A percentile compares a stretch with the other conserved stretches of the same genome.
Conservation (phyloP, 2,113 vertebrate species). For the Engraulis encrasicolus region DNA sequence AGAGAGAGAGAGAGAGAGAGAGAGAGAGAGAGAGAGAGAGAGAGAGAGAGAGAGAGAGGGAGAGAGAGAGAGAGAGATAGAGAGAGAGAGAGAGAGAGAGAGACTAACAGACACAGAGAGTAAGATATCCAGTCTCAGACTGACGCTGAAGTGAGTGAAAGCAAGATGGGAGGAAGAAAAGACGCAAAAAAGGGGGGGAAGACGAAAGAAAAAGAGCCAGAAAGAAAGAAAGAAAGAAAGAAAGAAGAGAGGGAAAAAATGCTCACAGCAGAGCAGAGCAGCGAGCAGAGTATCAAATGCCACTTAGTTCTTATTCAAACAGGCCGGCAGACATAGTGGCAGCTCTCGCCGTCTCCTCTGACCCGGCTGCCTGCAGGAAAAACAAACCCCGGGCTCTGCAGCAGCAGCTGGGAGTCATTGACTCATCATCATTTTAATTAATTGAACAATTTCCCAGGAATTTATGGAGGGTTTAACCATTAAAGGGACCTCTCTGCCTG, state of each 20-base stretch:
- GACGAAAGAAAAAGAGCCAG: neutral
- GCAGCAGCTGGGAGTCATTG: slow-evolving; percentile 91
- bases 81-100: neutral
- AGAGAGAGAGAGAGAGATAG: neutral
- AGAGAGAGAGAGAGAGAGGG: neutral
- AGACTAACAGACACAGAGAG: neutral
- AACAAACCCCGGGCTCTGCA: slow-evolving; percentile 88
- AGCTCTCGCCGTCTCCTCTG: slow-evolving; percentile 85
- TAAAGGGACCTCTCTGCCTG: slow-evolving; percentile 22
- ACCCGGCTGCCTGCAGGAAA: slow-evolving; percentile 82
- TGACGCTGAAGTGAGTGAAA: too few relatives aligned
- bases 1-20: too few relatives aligned
- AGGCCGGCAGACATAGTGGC: slow-evolving; percentile 88
- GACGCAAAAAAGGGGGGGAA: neutral
- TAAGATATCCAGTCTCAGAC: too few relatives aligned
- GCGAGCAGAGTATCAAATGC: slow-evolving; percentile 87
- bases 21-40: neutral
- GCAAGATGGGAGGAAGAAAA: neutral
- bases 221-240: slow-evolving; percentile 28
- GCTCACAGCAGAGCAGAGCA: too few relatives aligned
- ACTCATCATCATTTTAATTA: slow-evolving; percentile 90
- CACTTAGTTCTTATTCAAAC: slow-evolving; percentile 90
- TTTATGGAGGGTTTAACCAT: slow-evolving; percentile 76
- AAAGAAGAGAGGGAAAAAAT: slow-evolving; percentile 56
- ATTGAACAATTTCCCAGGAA: slow-evolving; percentile 88